phyloP scores from a whole-genome alignment of 2,888 invertebrate genomes.

The Dermolepida albohirtum region DNA sequence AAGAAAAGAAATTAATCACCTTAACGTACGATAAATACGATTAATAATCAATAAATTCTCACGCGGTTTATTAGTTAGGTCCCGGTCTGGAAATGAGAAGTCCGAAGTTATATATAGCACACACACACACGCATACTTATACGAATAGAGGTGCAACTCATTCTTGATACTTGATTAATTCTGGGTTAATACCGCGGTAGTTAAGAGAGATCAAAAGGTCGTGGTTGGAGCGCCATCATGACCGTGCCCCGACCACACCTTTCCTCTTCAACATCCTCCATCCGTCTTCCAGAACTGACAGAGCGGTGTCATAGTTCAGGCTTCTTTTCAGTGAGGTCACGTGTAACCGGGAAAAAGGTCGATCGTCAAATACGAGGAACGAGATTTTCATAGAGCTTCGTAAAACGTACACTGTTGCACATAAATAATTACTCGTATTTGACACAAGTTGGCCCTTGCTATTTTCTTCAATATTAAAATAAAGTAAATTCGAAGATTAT shows the following conservation, averaged over 20 bases:
- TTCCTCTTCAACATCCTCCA: conserved; percentile 49
- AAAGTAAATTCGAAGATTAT: no score
- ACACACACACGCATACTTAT: no score
- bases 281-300: conserved; percentile 49
- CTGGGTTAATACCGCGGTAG: conserved; percentile 44
- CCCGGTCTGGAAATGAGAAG: conserved; percentile 22
- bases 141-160: conserved; percentile 17
- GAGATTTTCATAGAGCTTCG: not conserved
- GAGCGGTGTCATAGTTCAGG: conserved; percentile 42
- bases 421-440: no score
- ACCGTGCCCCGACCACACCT: conserved; percentile 54
- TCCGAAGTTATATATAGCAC: not conserved
- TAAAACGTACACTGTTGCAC: conserved; percentile 1
- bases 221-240: conserved; percentile 52
- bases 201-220: conserved; percentile 52
- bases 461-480: no score
- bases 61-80: conserved; percentile 32
- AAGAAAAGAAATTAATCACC: conserved; percentile 36
- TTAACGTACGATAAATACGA: conserved; percentile 34
- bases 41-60: conserved; percentile 38
- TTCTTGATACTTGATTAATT: conserved; percentile 41
- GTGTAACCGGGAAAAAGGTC: conserved; percentile 31
- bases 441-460: no score
- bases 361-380: conserved; percentile 7
- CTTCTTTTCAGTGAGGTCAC: conserved; percentile 41